Base-by-base conservation (phyloP, 2,113 vertebrate species). In the Ursus arctos region DNA sequence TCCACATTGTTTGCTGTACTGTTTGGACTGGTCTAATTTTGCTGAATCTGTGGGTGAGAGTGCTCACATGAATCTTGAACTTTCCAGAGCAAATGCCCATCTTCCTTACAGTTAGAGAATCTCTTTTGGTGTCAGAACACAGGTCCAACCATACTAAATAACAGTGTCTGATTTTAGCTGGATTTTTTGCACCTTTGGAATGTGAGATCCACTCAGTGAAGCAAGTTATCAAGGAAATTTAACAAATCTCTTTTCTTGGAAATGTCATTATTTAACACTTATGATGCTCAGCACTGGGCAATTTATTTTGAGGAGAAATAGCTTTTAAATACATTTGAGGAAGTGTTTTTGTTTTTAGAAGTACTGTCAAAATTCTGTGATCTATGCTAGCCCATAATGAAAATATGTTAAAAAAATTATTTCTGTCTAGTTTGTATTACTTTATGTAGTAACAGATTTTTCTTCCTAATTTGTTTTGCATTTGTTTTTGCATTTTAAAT, bases 291-390 rank as follows among this genome's bases (percentile, higher is more conserved):
- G 55, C 47, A 49, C 43, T 83, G 87, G 53, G 26, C 43, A 51
- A 0, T 82, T 81, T 82, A 57, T 87, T 81, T 15, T 76, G 33
- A 74, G 51, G 43, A 83, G 36, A 51, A 59, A 28, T 67, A 28
- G 26, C 65, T 74, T 93, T 93, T 86, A 61, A 83, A 76, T 81
- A 91, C 6, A 43, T 47, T 33, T 81, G 63, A 49, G 49, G 33
- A n/a, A 36, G 7, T 92, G 6, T 65, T 92, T 92, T 51, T 40
- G 33, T 74, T 86, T 94, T 94, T 69, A 76, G 81, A 94, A 95
- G n/a, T 55, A 83, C 16, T 76, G 55, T 79, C 72, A 90, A 49
- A 63, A 79, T 51, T 81, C 40, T 85, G n/a, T 89, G 36, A 87
- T 76, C 36, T 43, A 26, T 83, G 61, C 24, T 33, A 69, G 33